Percentiles rank a stretch among this genome's conserved stretches.
These are phyloP conservation scores for Meriones psammophilus DNA, from an alignment of 2,797 vertebrate species.

Conservation along the genomic window DNA sequence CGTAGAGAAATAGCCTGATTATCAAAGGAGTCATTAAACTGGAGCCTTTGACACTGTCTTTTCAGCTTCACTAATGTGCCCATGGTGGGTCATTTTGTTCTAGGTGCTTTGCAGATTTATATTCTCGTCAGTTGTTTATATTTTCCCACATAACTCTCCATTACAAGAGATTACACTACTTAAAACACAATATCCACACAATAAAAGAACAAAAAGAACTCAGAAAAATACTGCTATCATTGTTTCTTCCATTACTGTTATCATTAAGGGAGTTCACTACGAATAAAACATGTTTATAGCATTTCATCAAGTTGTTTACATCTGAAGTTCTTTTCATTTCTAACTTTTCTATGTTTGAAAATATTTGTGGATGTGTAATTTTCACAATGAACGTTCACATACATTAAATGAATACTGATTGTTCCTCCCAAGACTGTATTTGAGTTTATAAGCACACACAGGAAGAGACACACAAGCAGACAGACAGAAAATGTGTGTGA, in stretches of 20 bases:
- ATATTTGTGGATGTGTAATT: background rate
- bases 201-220: background rate
- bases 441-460: background rate
- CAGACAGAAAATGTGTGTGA: background rate
- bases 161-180: background rate
- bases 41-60: background rate
- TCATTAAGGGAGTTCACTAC: background rate
- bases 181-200: background rate
- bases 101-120: background rate
- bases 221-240: background rate
- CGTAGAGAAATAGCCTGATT: background rate
- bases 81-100: background rate
- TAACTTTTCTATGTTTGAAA: background rate
- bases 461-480: background rate
- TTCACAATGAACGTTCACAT: background rate
- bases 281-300: background rate
- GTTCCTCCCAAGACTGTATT: background rate
- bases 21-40: background rate
- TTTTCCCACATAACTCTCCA: background rate
- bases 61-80: background rate
- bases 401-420: background rate
- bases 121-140: background rate
- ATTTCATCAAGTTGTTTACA: background rate
- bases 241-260: background rate
- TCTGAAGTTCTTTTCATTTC: background rate